Percentiles rank a stretch among this genome's conserved stretches.
These are phyloP conservation scores for Dasypogon diadema DNA, from an alignment of 2,888 invertebrate species.

Conservation along the genomic window DNA sequence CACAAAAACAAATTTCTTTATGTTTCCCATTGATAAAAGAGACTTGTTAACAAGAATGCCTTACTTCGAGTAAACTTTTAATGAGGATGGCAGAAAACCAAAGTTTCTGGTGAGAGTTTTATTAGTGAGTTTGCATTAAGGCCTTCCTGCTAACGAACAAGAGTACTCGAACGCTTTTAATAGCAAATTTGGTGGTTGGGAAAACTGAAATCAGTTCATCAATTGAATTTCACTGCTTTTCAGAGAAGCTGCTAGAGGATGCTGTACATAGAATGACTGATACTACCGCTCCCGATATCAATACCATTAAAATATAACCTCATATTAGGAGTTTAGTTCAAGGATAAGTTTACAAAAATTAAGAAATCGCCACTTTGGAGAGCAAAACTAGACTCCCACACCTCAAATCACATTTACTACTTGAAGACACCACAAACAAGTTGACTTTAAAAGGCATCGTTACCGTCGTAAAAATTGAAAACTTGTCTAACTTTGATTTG, in stretches of 20 bases:
- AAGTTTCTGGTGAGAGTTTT: not conserved
- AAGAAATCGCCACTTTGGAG: too few species aligned
- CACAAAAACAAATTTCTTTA: not conserved
- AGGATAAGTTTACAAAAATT: too few species aligned
- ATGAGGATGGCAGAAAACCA: conserved; percentile 25
- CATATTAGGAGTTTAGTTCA: too few species aligned
- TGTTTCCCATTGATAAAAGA: not conserved
- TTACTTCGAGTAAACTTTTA: conserved; percentile 39
- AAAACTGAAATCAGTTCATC: too few species aligned
- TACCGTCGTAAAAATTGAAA: conserved; percentile 7
- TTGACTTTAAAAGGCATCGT: conserved; percentile 25
- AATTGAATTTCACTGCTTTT: too few species aligned
- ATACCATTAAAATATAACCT: too few species aligned
- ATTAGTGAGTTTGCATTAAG: not conserved
- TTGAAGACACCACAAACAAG: too few species aligned
- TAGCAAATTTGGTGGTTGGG: not conserved
- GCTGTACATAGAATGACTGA: too few species aligned
- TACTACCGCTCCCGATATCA: too few species aligned
- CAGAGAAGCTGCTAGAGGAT: too few species aligned
- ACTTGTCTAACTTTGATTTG: conserved; percentile 21
- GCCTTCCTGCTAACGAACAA: conserved; percentile 1
- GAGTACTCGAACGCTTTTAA: not conserved
- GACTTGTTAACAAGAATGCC: not conserved
- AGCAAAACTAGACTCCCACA: too few species aligned
- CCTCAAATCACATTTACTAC: too few species aligned